Evolutionary conservation across 2,113 vertebrate species (phyloP).

Genomic region (Lathamus discolor): DNA sequence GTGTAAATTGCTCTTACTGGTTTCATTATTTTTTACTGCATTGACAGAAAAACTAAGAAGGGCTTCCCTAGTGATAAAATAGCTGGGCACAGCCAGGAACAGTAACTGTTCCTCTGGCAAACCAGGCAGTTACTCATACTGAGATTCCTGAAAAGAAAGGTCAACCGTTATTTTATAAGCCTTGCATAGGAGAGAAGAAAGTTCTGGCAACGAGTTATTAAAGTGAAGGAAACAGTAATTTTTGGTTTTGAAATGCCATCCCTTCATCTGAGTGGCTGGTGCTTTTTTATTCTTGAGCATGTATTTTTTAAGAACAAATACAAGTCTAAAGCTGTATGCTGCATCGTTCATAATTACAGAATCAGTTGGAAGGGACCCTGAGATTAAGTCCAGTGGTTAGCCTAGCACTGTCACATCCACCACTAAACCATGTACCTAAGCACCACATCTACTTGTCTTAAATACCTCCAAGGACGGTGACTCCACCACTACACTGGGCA

Average conservation of each 20-base stretch:
- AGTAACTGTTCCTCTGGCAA: neutral
- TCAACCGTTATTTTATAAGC: neutral
- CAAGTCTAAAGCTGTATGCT: neutral
- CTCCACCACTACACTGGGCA: neutral
- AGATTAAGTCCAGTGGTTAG: neutral
- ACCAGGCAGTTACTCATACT: neutral
- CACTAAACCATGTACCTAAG: neutral
- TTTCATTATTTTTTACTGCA: neutral
- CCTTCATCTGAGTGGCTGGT: neutral
- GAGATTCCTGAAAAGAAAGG: neutral
- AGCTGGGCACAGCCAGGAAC: neutral
- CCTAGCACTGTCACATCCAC: neutral
- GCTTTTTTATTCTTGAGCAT: neutral
- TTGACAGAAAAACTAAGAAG: neutral
- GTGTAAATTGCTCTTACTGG: neutral
- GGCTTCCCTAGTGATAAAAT: neutral
- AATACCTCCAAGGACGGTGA: neutral
- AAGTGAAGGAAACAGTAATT: neutral
- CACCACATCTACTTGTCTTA: neutral
- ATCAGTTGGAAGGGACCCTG: neutral
- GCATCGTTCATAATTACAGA: neutral
- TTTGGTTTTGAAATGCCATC: neutral
- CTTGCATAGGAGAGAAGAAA: neutral
- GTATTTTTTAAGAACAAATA: neutral
- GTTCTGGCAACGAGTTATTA: neutral